Evolutionary conservation across 2,797 vertebrate genomes (phyloP), one percentile per base, ranked within the genome.

Genomic region (Tiaroga cobitis): DNA sequence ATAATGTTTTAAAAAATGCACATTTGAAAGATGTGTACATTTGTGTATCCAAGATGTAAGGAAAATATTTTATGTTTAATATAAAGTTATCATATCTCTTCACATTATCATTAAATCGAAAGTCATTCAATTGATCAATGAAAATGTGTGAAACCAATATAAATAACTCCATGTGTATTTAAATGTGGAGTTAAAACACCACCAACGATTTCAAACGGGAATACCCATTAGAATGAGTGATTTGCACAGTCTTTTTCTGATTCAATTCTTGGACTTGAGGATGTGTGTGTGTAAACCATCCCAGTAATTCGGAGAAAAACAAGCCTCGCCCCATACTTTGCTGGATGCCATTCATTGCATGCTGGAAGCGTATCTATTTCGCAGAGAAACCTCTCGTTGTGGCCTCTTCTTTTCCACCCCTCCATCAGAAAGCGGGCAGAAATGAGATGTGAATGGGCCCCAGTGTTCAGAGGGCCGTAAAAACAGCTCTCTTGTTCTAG

Each of bases 391-490:
- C 39, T 80, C 59, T 80, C 32, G 32, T 80, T 51, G 43, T 78
- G 49, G 82, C 72, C 86, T 84, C 75, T 84, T 83, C 34, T 81
- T 79, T 85, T 87, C 81, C 61, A n/a, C 69, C 80, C 76, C 39
- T 86, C 80, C 77, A 87, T 89, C 85, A 81, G 92, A 93, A 93
- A 93, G 89, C 77, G 86, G 90, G 89, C 92, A 90, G 90, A 82
- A 90, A 77, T 82, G 56, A 88, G 87, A 90, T 70, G 87, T 94
- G 94, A 95, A 95, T 92, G 90, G 93, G 85, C 85, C 90, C 90
- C 92, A 93, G 92, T 95, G 93, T 94, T 93, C 91, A 88, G 90
- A 86, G 88, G 87, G 79, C 89, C 89, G 91, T 93, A 91, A 93
- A 94, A 92, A 86, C 92, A 90, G 88, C 94, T 93, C 91, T 93